Evolutionary conservation across 92 coral and sea anemone species (phyloP).

Genomic region (Micromussa lordhowensis): DNA sequence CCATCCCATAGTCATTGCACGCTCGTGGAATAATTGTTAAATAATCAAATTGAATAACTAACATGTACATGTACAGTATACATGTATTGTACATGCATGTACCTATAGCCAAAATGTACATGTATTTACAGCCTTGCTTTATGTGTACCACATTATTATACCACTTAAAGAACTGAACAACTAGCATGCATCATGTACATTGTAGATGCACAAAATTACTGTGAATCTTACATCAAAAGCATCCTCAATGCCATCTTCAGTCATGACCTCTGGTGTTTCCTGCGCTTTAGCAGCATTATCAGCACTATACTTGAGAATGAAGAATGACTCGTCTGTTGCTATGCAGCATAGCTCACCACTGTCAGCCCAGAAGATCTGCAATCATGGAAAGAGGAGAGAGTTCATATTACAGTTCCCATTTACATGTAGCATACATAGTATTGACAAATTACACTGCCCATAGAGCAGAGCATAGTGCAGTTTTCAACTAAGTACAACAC

Average conservation of each 20-base stretch:
- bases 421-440: too few relatives aligned
- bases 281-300: conserved; percentile 87
- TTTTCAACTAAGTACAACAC: too few relatives aligned
- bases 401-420: not conserved
- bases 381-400: not conserved
- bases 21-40: too few relatives aligned
- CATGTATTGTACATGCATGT: too few relatives aligned
- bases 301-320: conserved; percentile 83
- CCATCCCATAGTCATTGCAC: too few relatives aligned
- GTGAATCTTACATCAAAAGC: conserved; percentile 89
- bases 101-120: too few relatives aligned
- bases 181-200: not conserved
- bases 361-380: conserved; percentile 93
- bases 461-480: too few relatives aligned
- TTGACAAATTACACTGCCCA: not conserved
- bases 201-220: not conserved
- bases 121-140: too few relatives aligned
- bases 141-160: too few relatives aligned
- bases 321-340: conserved; percentile 93
- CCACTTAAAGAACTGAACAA: not conserved
- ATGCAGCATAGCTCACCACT: conserved; percentile 97
- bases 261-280: conserved; percentile 83
- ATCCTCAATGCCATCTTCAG: conserved; percentile 98
- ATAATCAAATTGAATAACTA: too few relatives aligned
- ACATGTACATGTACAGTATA: too few relatives aligned